Evolutionary conservation across 2,797 vertebrate genomes (phyloP).

Genomic region (Myotis daubentonii): DNA sequence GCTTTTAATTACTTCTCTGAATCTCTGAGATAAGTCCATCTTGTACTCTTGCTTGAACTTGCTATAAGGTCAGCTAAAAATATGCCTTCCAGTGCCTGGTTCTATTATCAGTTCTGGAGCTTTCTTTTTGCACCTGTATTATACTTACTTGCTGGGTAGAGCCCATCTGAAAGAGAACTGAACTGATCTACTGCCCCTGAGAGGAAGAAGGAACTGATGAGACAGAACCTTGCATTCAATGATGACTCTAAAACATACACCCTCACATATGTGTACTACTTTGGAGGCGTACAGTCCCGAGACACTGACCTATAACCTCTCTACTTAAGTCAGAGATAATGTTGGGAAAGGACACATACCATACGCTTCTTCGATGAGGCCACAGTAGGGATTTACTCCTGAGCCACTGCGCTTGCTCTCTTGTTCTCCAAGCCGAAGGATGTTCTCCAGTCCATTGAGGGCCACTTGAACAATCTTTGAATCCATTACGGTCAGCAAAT

Average conservation of each 20-base stretch:
- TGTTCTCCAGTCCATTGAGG: slow-evolving; percentile 97
- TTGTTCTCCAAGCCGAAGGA: slow-evolving; percentile 96
- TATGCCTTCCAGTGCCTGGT: not conserved
- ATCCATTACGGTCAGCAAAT: slow-evolving; percentile 98
- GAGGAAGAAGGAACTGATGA: slow-evolving; percentile 19
- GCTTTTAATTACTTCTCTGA: not conserved
- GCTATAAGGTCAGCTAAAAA: slow-evolving; percentile 40
- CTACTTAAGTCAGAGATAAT: not conserved
- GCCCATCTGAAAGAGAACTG: not conserved
- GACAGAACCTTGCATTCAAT: not conserved
- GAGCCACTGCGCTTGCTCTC: slow-evolving; percentile 92
- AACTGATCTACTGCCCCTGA: not conserved
- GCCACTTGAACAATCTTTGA: slow-evolving; percentile 99
- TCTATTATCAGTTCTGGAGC: not conserved
- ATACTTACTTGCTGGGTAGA: not conserved
- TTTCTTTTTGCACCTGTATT: not conserved
- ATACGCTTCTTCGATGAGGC: slow-evolving; percentile 98
- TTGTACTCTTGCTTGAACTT: slow-evolving; percentile 9
- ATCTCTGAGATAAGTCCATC: not conserved
- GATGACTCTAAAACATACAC: not conserved
- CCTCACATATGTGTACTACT: not conserved
- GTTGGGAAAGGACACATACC: slow-evolving; percentile 85
- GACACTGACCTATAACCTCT: not conserved
- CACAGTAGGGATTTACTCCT: slow-evolving; percentile 96
- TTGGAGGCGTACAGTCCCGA: not conserved